phyloP scores from a whole-genome alignment of 2,113 vertebrate species.

The Vireo altiloquus region DNA sequence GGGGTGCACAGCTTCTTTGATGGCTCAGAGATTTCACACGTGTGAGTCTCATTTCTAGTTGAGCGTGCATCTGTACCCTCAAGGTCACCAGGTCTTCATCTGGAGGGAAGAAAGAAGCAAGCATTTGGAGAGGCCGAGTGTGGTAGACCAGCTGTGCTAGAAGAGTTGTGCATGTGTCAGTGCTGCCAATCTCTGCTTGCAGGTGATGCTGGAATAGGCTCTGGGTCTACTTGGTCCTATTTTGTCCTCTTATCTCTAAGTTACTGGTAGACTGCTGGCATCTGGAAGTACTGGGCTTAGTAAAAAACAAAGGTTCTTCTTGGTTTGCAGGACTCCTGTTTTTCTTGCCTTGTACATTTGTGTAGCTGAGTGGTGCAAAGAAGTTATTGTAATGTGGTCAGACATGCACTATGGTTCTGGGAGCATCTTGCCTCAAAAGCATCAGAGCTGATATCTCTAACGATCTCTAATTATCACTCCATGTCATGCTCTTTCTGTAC shows the following conservation, averaged over 20 bases:
- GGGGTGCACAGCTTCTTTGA: neutral
- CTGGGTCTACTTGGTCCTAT: neutral
- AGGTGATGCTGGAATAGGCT: neutral
- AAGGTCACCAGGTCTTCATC: neutral
- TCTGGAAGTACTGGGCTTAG: neutral
- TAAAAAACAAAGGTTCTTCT: neutral
- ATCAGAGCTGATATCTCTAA: neutral
- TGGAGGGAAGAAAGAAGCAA: neutral
- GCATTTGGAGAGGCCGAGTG: neutral
- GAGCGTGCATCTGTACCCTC: accelerated
- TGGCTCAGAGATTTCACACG: accelerated
- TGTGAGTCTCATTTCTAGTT: neutral
- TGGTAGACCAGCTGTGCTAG: neutral
- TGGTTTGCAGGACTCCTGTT: neutral
- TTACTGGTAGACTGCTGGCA: neutral
- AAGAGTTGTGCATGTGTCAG: neutral
- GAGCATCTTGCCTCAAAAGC: neutral
- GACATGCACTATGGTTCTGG: neutral
- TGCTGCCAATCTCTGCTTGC: neutral
- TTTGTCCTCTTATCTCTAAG: neutral
- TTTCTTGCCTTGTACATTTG: neutral
- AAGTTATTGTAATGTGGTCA: neutral
- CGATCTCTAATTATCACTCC: neutral
- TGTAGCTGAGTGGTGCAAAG: neutral
- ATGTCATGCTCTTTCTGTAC: neutral